Evolutionary conservation across 2,113 vertebrate species (phyloP), one percentile per base, ranked within the genome.

Genomic region (Anhinga rufa): DNA sequence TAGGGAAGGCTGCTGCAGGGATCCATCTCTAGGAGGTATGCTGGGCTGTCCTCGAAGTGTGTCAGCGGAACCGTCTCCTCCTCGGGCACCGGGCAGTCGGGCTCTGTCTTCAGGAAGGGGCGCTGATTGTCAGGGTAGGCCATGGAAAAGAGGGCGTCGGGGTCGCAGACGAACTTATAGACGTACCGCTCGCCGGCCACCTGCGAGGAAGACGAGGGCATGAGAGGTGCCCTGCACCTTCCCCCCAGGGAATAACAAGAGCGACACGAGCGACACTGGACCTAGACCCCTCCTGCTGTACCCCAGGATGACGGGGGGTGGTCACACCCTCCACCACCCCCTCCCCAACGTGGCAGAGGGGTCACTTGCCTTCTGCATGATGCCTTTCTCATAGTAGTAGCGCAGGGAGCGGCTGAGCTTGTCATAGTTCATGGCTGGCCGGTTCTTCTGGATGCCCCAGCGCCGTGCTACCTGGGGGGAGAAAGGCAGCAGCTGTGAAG

Each of bases 311-410:
- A 40, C 10, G 7, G 36, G 31, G 38, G 66, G 54, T 0, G 0
- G 51, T 17, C 25, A 28, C 17, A 26, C 7, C 54, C 34, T 8
- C 14, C 44, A 6, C 36, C 51, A 19, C 34, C n/a, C 12, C 2
- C 44, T 46, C 14, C 44, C 44, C 44, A 46, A 18, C 4, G 0
- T 4, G 22, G 26, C 18, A 16, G 61, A 1, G 0, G 28, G 26
- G 28, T 31, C 57, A 14, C 97, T 98, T 92, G 97, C 99, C 99
- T 99, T 99, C 98, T 99, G 99, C 99, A 99, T 99, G 98, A 99
- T 99, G 97, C 99, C 99, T 95, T 99, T 99, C 97, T 99, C 99
- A 0, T 99, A 99, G 98, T 99, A 99, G 96, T 99, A 99, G 81
- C 99, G 99, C 88, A 99, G 98, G 12, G 99, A 99, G 61, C 99